Evolutionary conservation across 2,888 invertebrate genomes (phyloP), one percentile per base, ranked within the genome.

Genomic region (Trichopria drosophilae): DNA sequence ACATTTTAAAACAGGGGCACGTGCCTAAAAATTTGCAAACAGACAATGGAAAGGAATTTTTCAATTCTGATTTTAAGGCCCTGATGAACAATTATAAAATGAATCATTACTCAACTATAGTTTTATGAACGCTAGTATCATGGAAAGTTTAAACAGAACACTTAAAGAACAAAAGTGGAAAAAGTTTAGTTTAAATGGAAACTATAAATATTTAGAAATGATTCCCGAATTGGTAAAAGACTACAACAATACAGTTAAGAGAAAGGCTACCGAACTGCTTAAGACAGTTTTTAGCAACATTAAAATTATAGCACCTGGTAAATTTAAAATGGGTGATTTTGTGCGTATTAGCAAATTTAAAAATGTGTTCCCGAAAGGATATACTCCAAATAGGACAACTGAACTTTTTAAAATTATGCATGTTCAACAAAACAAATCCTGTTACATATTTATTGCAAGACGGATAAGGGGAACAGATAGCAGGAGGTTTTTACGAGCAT

Each of bases 31-130:
- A 54, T 51, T 36, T 59, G 16, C 53, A 58, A 15, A 49, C 43
- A 13, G 57, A 55, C 40, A 12, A 43, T 23, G 43, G 43, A 32
- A 43, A 43, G 34, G 32, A 43, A 32, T 43, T 43, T 43, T 43
- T 23, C 23, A 34, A 43, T 20, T 32, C 29, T 7, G 12, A 35
- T 24, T 15, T 56, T 57, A 24, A 50, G 53, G 28, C 89, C n/a
- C n/a, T n/a, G n/a, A n/a, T n/a, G n/a, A n/a, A n/a, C n/a, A n/a
- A n/a, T n/a, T 89, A 46, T 0, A 43, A 5, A 9, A 29, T 5
- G 5, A 12, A 29, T 29, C 29, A 41, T 15, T 26, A n/a, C n/a
- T n/a, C n/a, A n/a, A n/a, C n/a, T 58, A 39, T 24, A 55, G 58
- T 28, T 54, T 55, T 15, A 29, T 61, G n/a, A 69, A 71, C 51